Base-by-base conservation (phyloP, 2,113 vertebrate species). In the Lycaon pictus region DNA sequence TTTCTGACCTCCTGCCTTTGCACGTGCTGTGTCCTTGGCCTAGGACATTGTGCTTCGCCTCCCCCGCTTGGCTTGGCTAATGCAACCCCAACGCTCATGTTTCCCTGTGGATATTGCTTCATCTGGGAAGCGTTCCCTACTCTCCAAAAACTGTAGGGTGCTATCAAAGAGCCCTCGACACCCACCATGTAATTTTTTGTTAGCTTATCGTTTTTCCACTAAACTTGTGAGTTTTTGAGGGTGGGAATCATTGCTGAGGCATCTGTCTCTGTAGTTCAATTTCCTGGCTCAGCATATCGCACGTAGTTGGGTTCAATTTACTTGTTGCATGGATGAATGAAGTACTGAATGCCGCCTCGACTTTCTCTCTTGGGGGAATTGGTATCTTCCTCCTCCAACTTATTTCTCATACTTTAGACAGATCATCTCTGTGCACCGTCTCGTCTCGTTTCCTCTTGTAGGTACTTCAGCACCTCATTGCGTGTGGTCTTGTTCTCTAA, bases 291-390 rank as follows among this genome's bases (percentile, higher is more conserved):
- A 83, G 15, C 11, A 2, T 17, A 19, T 11, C 62, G 1, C 37
- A 83, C 29, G 32, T 12, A 63, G 9, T 43, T 62, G 58, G 11
- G 9, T 9, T 92, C 48, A 3, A 23, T 62, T 55, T 72, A 27
- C 81, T 86, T 83, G 32, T 0, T 95, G 12, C 35, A 37, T 25
- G 80, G 35, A 58, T 69, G n/a, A 89, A 63, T 51, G 76, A 56
- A 35, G 4, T 27, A 60, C 9, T 62, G 71, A 76, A 5, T 53
- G 81, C 79, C 2, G 74, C 84, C 37, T 35, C 20, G 80, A 62
- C 10, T 58, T 93, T 77, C 32, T 72, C 94, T 72, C 94, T 93
- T 72, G 53, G 67, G 32, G 53, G 88, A 82, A 77, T 58, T 23
- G 62, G 79, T 37, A 13, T 35, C 48, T 87, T 94, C 20, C 16